A percentile compares a stretch with the other conserved stretches of the same genome.
phyloP scores from a whole-genome alignment of 2,113 vertebrate genomes.

The Phalacrocorax brasilianus region DNA sequence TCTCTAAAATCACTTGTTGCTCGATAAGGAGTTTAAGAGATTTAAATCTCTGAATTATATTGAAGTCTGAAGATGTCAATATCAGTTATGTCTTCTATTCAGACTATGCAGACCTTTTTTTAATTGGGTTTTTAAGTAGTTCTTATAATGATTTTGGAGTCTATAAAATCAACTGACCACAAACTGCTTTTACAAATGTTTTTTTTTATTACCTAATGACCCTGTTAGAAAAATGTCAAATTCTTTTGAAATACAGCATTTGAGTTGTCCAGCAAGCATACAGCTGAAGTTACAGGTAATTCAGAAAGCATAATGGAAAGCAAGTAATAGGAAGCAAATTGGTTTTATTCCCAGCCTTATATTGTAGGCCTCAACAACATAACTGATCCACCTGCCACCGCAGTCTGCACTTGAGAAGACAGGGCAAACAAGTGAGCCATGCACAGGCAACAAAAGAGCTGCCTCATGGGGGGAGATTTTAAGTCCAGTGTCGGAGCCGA shows the following conservation, averaged over 20 bases:
- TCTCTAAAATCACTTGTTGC: not conserved
- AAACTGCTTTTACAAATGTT: not conserved
- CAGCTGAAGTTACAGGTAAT: not conserved
- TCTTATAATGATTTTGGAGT: not conserved
- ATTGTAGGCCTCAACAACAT: not conserved
- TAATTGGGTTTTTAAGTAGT: not conserved
- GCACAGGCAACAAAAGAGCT: not conserved
- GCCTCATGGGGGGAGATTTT: not conserved
- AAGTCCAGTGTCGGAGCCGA: not conserved
- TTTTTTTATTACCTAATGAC: not conserved
- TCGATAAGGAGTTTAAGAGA: not conserved
- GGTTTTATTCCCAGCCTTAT: not conserved
- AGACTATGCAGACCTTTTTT: not conserved
- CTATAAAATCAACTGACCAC: not conserved
- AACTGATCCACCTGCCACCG: not conserved
- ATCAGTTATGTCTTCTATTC: not conserved
- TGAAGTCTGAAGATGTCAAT: not conserved
- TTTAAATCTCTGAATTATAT: not conserved
- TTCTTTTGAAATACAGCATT: not conserved
- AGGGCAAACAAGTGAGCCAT: not conserved
- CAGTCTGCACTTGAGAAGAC: not conserved
- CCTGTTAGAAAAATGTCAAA: not conserved
- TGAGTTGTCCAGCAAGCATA: not conserved
- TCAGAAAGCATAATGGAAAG: not conserved
- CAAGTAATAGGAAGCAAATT: not conserved